Evolutionary conservation across 2,113 vertebrate species (phyloP), one percentile per base, ranked within the genome.

Genomic region (Ailurus styani): DNA sequence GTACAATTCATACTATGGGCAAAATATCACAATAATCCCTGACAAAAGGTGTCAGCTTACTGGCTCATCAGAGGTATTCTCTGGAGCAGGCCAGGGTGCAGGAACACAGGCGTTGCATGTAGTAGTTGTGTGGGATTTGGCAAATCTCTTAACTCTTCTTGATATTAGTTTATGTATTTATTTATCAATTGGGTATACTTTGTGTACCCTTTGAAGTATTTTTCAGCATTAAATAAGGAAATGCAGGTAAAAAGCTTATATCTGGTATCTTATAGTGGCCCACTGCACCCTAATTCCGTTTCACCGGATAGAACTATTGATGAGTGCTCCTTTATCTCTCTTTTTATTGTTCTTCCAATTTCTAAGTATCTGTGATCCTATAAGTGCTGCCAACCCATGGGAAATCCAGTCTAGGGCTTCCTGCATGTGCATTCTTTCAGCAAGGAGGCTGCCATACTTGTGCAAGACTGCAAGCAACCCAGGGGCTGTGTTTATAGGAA

Each of bases 51-150:
- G 6, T 29, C 45, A 34, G 47, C 52, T 75, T 57, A 54, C 55
- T 45, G 50, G 34, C 64, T 95, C 70, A 89, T 93, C 86, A 95
- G 86, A 95, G 34, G n/a, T 93, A 68, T 42, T 87, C 10, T 9
- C 34, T 50, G 42, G 50, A 13, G 13, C 9, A 52, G 52, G 20
- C 47, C n/a, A 75, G 29, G 3, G 23, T 23, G 42, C 5, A 40
- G 9, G 55, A 54, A 6, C 5, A 18, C 4, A 52, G 15, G 55
- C 9, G 20, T 88, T 91, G 6, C 4, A 64, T 21, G 10, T 84
- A 85, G 13, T 3, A 45, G 15, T 4, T 37, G 0, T 86, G 7
- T 0, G 6, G 1, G 40, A 17, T 90, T 62, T 52, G 17, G 0
- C 0, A 96, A 70, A 66, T 88, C 23, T 15, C 75, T 90, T 31